Evolutionary conservation across 2,797 vertebrate species (phyloP), one percentile per base, ranked within the genome.

Genomic region (Salmo trutta): DNA sequence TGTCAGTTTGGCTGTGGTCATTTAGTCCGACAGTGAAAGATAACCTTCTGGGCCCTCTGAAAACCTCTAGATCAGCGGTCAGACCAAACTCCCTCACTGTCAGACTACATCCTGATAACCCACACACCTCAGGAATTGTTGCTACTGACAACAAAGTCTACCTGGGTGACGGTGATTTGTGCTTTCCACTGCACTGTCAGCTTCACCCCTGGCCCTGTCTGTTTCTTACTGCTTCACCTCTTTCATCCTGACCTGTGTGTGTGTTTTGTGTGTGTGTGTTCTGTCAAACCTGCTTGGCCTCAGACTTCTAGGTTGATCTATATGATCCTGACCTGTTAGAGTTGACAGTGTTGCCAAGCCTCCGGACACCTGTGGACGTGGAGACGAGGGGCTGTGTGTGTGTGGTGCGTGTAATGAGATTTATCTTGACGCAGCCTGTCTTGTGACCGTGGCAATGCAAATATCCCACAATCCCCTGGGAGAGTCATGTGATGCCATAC

Each of bases 381-480:
- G 64, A 66, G 67, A 41, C 3, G 29, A 41, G 29, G 78, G 71
- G 71, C 75, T 4, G n/a, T 78, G 73, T 75, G 27, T 72, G 24
- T 80, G 66, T 86, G 82, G 66, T 52, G 62, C 77, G 75, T 64
- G 8, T 29, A 47, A 10, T 15, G n/a, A 33, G 33, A 70, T 70
- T 7, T 70, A 36, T 70, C 36, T 70, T 12, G 21, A 65, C 4
- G n/a, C 62, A 65, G 10, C 10, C 24, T 65, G 62, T 82, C 52
- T 82, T 82, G 82, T 81, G 85, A 89, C 82, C 85, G 82, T 75
- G 76, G 79, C 7, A 64, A 3, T 4, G 86, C 86, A 90, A 92
- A 91, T 88, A 88, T 88, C 86, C 81, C 86, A 74, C 71, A 77
- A 27, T 67, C 88, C 79, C 75, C 56, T 71, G 86, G 88, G 90